Base-by-base conservation (phyloP, 2,113 vertebrate species). In the Oxyruncus cristatus region DNA sequence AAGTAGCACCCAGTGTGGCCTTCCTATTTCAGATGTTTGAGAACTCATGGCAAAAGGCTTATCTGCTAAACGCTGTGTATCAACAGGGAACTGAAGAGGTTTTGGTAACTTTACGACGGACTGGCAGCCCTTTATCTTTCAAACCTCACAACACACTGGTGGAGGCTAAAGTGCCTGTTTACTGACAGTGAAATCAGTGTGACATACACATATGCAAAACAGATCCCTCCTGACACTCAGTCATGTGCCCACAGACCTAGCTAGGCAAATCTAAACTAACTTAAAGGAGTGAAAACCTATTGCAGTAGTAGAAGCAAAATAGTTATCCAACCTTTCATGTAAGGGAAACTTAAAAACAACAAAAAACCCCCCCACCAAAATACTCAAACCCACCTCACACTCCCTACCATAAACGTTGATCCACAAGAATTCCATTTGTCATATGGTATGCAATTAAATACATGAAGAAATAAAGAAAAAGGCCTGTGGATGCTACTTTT, bases 21-120 rank as follows among this genome's bases (percentile, higher is more conserved):
- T 88, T 85, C 17, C 35, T 28, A 30, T 65, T 35, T 75, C 55
- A 72, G 47, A 23, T 16, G 6, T 59, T 66, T 66, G 28, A 88
- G 49, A 75, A 61, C 24, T 78, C 18, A 26, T 0, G 2, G 24
- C 0, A 0, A 22, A 89, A 33, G 11, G n/a, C 21, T 78, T 33
- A 88, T 35, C 44, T 59, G 24, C 65, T 79, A 35, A 90, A 23
- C 37, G 30, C 26, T 18, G 18, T 19, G 14, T 44, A 88, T 37
- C n/a, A 79, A 14, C 21, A 63, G 12, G 44, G 35, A 66, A 46
- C 42, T 32, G 33, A 22, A 50, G n/a, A 39, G 18, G 20, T 55
- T 85, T 50, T 63, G 50, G 20, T 24, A 39, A 59, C n/a, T 49
- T 44, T 11, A 66, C 14, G 71, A 32, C 14, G 50, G 21, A 13